Percentiles rank a stretch among this genome's conserved stretches.
phyloP scores from a whole-genome alignment of 1,140 invertebrate species.

The Leptoteleia sp. region DNA sequence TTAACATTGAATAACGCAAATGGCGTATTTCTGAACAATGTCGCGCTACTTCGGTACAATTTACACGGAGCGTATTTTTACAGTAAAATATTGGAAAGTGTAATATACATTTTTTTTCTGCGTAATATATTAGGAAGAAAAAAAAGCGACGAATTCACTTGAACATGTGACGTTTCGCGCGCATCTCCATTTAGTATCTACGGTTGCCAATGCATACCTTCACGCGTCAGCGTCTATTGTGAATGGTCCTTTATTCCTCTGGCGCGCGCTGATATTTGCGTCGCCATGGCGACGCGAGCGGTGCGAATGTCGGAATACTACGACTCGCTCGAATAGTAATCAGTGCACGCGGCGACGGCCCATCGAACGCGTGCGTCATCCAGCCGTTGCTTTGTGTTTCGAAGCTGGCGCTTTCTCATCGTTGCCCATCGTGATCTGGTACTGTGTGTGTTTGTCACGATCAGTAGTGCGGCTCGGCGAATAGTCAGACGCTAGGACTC shows the following conservation, averaged over 20 bases:
- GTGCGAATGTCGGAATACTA: constrained; percentile 51
- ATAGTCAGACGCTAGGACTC: constrained; percentile 28
- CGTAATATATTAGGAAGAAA: too few species aligned
- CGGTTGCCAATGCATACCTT: neutral
- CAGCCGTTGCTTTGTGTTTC: neutral
- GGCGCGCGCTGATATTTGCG: constrained; percentile 60
- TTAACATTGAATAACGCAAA: too few species aligned
- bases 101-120: too few species aligned
- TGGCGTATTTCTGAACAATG: too few species aligned
- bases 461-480: constrained; percentile 34
- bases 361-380: constrained; percentile 67
- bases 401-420: constrained; percentile 5
- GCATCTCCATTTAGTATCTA: too few species aligned
- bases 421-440: neutral
- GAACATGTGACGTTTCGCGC: too few species aligned
- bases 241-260: constrained; percentile 37
- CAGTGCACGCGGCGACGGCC: constrained; percentile 78
- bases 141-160: too few species aligned
- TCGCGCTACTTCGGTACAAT: too few species aligned
- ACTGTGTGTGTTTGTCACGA: constrained; percentile 22
- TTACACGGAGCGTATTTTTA: too few species aligned
- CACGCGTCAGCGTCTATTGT: neutral
- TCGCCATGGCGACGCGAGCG: constrained; percentile 53
- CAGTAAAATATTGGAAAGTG: too few species aligned
- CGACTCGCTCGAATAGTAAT: constrained; percentile 68